Percentiles rank a stretch among this genome's conserved stretches.
These are phyloP conservation scores for Lemur catta DNA, from an alignment of 2,797 vertebrate species.

Conservation along the genomic window DNA sequence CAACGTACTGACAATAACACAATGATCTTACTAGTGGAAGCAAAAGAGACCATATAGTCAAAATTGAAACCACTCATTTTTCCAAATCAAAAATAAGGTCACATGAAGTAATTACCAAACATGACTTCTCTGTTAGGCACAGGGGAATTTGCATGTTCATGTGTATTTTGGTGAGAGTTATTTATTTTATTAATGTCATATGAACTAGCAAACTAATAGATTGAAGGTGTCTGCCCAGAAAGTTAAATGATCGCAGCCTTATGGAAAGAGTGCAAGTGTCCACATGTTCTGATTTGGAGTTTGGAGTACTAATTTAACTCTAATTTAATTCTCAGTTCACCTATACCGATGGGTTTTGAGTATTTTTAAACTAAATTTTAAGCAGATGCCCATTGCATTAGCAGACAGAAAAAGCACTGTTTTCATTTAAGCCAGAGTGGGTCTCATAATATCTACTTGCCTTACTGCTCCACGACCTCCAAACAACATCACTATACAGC, in stretches of 20 bases:
- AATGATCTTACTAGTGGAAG: not conserved
- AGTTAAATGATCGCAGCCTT: not conserved
- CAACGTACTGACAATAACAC: not conserved
- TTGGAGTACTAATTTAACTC: not conserved
- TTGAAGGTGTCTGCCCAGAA: not conserved
- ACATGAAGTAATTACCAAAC: conserved; percentile 58
- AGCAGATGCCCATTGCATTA: not conserved
- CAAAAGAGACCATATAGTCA: not conserved
- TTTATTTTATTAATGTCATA: conserved; percentile 21
- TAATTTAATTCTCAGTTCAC: not conserved
- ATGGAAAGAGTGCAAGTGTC: not conserved
- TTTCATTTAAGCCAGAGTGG: not conserved
- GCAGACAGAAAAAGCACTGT: not conserved
- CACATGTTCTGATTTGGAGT: not conserved
- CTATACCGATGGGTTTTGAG: not conserved
- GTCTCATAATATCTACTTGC: not conserved
- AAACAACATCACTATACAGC: no score
- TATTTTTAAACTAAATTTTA: not conserved
- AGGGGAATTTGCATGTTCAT: conserved; percentile 27
- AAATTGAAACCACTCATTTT: conserved; percentile 20
- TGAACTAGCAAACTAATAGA: not conserved
- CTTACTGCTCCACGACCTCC: not conserved
- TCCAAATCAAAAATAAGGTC: conserved; percentile 40
- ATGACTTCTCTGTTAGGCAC: conserved; percentile 61
- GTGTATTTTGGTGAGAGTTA: conserved; percentile 24